Evolutionary conservation across 2,888 invertebrate genomes (phyloP).

Genomic region (Phyllotreta striolata): DNA sequence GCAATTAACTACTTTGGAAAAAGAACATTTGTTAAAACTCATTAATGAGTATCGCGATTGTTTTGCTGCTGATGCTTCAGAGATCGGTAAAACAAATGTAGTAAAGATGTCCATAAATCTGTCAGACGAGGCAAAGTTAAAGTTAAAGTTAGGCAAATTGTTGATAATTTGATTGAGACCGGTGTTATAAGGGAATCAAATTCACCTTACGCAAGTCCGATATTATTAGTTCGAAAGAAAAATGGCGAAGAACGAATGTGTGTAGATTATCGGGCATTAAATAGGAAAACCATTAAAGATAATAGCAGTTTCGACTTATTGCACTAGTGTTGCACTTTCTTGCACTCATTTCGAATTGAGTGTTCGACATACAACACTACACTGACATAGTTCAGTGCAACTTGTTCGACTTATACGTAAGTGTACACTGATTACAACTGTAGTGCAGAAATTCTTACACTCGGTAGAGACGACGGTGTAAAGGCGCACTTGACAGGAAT

Average conservation of each 20-base stretch:
- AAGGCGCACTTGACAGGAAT: too few relatives aligned
- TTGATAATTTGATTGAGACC: slow-evolving; percentile 32
- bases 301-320: too few relatives aligned
- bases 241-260: slow-evolving; percentile 45
- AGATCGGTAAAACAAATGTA: neutral
- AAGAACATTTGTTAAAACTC: neutral
- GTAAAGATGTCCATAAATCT: slow-evolving; percentile 28
- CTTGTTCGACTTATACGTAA: too few relatives aligned
- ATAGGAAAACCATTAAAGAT: slow-evolving; percentile 50
- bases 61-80: slow-evolving; percentile 3
- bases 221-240: slow-evolving; percentile 37
- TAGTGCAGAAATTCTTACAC: too few relatives aligned
- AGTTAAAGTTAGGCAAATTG: slow-evolving; percentile 33
- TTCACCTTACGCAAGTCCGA: slow-evolving; percentile 38
- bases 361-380: too few relatives aligned
- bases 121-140: slow-evolving; percentile 35
- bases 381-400: too few relatives aligned
- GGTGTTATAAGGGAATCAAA: slow-evolving; percentile 34
- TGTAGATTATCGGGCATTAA: slow-evolving; percentile 51
- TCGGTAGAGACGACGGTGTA: too few relatives aligned
- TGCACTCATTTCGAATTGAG: too few relatives aligned
- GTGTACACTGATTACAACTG: too few relatives aligned
- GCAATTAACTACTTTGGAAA: neutral
- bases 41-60: slow-evolving; percentile 13
- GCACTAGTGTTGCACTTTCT: too few relatives aligned